A percentile compares a stretch with the other conserved stretches of the same genome.
Evolutionary conservation across 2,113 vertebrate genomes (phyloP).

Genomic region (human): GRCh38 chr2:196071001-196071500

Average conservation of each 20-base stretch:
- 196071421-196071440: neutral
- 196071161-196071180: neutral
- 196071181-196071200: neutral
- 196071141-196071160: neutral
- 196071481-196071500: neutral
- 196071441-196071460: neutral
- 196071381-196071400: neutral
- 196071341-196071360: neutral
- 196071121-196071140: neutral
- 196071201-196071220: neutral
- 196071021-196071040: neutral
- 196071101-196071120: neutral
- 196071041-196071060: neutral
- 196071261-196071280: neutral
- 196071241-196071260: neutral
- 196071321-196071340: neutral
- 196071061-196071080: neutral
- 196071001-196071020: neutral
- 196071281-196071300: neutral
- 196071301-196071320: neutral
- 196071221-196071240: neutral
- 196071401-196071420: neutral
- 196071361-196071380: neutral
- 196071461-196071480: neutral
- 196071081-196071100: neutral